phyloP scores from a whole-genome alignment of 1,140 invertebrate species.

The Trypoxylus dichotomus region DNA sequence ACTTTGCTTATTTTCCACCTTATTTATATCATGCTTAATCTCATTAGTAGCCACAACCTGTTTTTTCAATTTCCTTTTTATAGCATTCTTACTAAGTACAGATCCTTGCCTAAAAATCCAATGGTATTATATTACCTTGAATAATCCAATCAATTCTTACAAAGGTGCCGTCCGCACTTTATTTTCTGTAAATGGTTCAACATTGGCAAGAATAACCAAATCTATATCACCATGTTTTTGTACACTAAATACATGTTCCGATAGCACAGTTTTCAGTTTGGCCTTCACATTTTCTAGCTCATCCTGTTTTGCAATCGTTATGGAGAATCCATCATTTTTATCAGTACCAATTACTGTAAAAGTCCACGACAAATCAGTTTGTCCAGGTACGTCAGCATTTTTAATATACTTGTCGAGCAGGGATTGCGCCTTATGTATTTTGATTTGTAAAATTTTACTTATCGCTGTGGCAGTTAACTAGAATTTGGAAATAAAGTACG shows the following conservation, averaged over 20 bases:
- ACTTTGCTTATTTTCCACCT: constrained; percentile 7
- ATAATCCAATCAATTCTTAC: not conserved
- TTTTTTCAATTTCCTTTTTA: constrained; percentile 22
- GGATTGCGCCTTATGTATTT: not conserved
- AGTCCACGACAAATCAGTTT: constrained; percentile 10
- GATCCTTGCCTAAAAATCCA: constrained; percentile 14
- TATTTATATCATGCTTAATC: not conserved
- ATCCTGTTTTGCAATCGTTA: not conserved
- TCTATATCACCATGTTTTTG: constrained; percentile 11
- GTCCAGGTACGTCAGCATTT: not conserved
- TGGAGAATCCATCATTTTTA: not conserved
- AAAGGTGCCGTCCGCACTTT: constrained; percentile 1
- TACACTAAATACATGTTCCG: not conserved
- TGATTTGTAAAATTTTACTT: constrained; percentile 11
- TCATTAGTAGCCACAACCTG: not conserved
- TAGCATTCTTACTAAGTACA: not conserved
- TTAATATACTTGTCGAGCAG: constrained; percentile 22
- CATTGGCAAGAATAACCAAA: not conserved
- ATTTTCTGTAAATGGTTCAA: not conserved
- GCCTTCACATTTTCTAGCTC: not conserved
- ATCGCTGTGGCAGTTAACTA: not conserved
- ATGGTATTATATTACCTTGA: not conserved
- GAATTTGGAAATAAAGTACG: not conserved
- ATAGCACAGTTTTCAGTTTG: not conserved
- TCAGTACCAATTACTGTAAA: not conserved